These are phyloP conservation scores for Disparrhopalites patrizii DNA, from an alignment of 2,888 invertebrate species.

Conservation along the genomic window DNA sequence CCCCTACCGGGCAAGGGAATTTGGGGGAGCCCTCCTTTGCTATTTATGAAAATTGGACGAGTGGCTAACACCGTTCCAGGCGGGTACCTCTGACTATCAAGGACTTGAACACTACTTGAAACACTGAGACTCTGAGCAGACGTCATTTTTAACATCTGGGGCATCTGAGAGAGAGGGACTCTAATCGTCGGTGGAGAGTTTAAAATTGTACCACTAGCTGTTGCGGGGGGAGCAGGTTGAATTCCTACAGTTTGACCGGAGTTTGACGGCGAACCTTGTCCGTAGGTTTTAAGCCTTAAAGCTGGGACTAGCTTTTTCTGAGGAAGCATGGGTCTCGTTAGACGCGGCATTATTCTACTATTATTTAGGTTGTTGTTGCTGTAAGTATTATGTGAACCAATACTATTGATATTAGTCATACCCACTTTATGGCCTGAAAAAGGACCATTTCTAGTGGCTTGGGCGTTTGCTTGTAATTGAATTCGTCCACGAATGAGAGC, in stretches of 20 bases:
- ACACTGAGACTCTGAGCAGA: too few relatives aligned
- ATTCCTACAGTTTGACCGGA: neutral
- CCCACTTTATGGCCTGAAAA: neutral
- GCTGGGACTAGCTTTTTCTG: neutral
- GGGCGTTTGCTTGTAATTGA: slow-evolving; percentile 10
- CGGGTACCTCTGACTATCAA: neutral
- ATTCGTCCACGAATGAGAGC: slow-evolving; percentile 20
- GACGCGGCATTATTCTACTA: neutral
- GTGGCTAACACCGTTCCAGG: slow-evolving; percentile 9
- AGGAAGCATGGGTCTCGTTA: neutral
- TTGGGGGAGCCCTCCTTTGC: slow-evolving; percentile 12
- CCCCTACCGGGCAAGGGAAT: slow-evolving; percentile 6
- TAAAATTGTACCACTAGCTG: neutral
- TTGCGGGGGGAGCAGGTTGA: neutral
- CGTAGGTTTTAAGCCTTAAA: slow-evolving; percentile 12
- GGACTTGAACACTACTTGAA: too few relatives aligned
- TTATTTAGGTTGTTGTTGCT: neutral
- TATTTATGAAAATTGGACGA: slow-evolving; percentile 10
- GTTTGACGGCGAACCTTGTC: too few relatives aligned
- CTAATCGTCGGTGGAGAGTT: neutral
- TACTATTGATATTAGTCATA: neutral
- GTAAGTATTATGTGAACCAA: too few relatives aligned
- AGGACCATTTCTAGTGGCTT: slow-evolving; percentile 6
- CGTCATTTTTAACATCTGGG: neutral
- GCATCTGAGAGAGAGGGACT: slow-evolving; percentile 15